These are phyloP conservation scores for Papilio helenus DNA, from an alignment of 1,140 invertebrate genomes.

Conservation along the genomic window DNA sequence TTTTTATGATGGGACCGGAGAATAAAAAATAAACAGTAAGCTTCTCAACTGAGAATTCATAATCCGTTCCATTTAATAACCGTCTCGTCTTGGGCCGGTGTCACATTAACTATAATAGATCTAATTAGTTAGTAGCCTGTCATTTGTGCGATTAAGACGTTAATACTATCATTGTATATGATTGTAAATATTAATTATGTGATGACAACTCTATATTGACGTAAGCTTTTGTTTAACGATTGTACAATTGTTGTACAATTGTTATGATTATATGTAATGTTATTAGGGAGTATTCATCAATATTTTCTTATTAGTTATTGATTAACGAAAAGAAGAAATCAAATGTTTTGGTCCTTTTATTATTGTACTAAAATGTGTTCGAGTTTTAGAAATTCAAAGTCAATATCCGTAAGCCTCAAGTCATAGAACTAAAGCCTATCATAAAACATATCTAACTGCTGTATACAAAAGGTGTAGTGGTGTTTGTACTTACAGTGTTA, in stretches of 20 bases:
- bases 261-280: background rate
- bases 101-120: conserved; percentile 52
- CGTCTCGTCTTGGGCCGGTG: conserved; percentile 50
- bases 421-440: no score
- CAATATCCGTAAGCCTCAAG: no score
- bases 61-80: conserved; percentile 62
- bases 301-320: background rate
- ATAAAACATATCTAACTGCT: no score
- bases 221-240: conserved; percentile 11
- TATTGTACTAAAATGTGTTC: no score
- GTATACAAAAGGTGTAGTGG: background rate
- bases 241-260: background rate
- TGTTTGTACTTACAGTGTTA: conserved; percentile 87
- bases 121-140: conserved; percentile 56
- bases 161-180: conserved; percentile 45
- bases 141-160: conserved; percentile 52
- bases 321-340: no score
- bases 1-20: conserved; percentile 59
- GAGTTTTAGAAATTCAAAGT: background rate
- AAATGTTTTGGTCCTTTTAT: no score
- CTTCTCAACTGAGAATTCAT: conserved; percentile 51
- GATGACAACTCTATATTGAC: background rate
- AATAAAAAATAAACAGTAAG: conserved; percentile 56
- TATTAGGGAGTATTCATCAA: background rate
- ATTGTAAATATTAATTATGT: conserved; percentile 7